A percentile compares a stretch with the other conserved stretches of the same genome.
Conservation (phyloP, 2,797 vertebrate species). For the Glyptemys insculpta region DNA sequence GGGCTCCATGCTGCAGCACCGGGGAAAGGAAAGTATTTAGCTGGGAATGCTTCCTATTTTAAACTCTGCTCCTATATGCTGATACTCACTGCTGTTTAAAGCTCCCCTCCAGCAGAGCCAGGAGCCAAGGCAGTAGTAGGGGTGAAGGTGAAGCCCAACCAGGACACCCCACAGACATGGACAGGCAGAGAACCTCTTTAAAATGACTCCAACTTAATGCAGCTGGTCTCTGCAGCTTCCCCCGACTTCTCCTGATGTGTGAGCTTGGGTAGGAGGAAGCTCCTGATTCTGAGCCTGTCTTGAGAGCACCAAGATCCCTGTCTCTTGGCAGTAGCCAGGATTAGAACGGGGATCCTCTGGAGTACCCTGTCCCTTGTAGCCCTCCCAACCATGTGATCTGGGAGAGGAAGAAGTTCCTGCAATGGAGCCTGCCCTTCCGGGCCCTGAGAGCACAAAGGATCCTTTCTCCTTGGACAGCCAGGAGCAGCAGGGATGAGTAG, state of each 20-base stretch:
- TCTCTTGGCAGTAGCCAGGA: not conserved
- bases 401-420: not conserved
- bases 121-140: not conserved
- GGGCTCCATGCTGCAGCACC: too few relatives aligned
- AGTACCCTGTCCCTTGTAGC: not conserved
- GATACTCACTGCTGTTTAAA: not conserved
- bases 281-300: not conserved
- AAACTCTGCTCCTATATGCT: not conserved
- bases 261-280: not conserved
- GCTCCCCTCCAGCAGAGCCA: not conserved
- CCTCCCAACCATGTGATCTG: not conserved
- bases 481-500: not conserved
- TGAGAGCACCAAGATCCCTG: not conserved
- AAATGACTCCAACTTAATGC: not conserved
- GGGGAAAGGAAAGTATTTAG: not conserved
- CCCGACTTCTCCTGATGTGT: not conserved
- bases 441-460: not conserved
- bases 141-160: too few relatives aligned
- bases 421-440: not conserved
- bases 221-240: accelerated
- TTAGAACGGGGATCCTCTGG: not conserved
- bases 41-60: not conserved
- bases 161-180: not conserved
- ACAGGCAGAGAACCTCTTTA: accelerated
- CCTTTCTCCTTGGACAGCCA: not conserved